phyloP scores from a whole-genome alignment of 2,888 invertebrate genomes.

The Pollenia amentaria region DNA sequence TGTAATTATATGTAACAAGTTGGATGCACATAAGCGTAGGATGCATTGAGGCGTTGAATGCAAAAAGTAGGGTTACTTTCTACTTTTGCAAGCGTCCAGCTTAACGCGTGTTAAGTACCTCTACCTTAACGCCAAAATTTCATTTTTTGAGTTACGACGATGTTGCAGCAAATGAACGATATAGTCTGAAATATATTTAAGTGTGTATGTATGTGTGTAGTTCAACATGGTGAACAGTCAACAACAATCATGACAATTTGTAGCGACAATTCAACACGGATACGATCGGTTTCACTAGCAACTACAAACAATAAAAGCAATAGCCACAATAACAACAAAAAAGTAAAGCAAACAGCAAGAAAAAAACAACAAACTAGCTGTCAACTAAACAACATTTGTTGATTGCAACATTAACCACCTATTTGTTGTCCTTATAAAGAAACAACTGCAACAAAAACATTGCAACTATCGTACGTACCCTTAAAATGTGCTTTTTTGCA shows the following conservation, averaged over 20 bases:
- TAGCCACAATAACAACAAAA: conserved; percentile 30
- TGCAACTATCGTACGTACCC: background rate
- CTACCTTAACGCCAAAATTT: too few species aligned
- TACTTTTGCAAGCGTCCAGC: too few species aligned
- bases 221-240: conserved; percentile 31
- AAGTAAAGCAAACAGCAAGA: conserved; percentile 9
- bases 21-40: too few species aligned
- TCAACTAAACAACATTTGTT: conserved; percentile 72
- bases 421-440: conserved; percentile 62
- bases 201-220: conserved; percentile 2
- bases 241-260: conserved; percentile 74
- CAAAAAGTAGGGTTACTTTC: too few species aligned
- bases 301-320: conserved; percentile 39
- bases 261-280: conserved; percentile 74
- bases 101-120: too few species aligned
- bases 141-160: too few species aligned
- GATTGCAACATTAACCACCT: conserved; percentile 72
- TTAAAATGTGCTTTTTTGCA: conserved; percentile 31
- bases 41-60: too few species aligned
- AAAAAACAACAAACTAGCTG: conserved; percentile 65
- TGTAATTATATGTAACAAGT: too few species aligned
- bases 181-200: background rate
- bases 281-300: conserved; percentile 63
- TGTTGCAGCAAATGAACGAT: too few species aligned
- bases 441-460: conserved; percentile 40